Evolutionary conservation across 1,140 invertebrate genomes (phyloP).

Genomic region (Odontomachus brunneus): DNA sequence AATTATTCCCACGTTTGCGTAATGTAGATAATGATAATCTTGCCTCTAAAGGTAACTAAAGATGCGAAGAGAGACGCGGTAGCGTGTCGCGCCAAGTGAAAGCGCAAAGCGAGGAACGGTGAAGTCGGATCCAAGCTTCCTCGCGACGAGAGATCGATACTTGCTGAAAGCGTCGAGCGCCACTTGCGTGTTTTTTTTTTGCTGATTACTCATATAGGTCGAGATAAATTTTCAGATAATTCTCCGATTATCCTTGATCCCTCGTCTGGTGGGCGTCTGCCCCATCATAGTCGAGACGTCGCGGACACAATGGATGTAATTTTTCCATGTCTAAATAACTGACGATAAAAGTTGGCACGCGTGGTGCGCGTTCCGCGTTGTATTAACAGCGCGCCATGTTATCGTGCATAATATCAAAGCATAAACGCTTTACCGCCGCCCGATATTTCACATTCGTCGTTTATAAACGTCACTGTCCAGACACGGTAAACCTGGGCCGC

Average conservation of each 20-base stretch:
- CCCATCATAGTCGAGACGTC: neutral
- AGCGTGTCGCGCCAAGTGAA: too few species aligned
- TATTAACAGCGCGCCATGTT: constrained; percentile 45
- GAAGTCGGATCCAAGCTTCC: neutral
- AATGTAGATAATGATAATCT: too few species aligned
- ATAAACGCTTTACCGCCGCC: constrained; percentile 44
- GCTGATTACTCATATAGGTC: neutral
- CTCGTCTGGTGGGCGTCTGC: neutral
- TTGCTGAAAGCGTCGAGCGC: neutral
- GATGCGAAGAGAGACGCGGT: too few species aligned
- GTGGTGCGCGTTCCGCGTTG: constrained; percentile 25
- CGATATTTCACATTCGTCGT: constrained; percentile 61
- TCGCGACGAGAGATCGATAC: neutral
- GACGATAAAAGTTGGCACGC: constrained; percentile 33
- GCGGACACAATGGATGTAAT: constrained; percentile 31
- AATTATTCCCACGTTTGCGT: neutral
- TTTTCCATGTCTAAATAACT: constrained; percentile 38
- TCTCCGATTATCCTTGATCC: neutral
- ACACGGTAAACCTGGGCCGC: constrained; percentile 39
- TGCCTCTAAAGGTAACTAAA: too few species aligned
- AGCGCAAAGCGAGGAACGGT: too few species aligned
- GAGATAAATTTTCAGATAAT: constrained; percentile 12
- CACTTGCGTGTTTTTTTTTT: neutral
- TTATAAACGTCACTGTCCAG: constrained; percentile 53
- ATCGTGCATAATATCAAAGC: constrained; percentile 51